Conservation (phyloP, 1,140 invertebrate genomes). For the Phthorimaea operculella region DNA sequence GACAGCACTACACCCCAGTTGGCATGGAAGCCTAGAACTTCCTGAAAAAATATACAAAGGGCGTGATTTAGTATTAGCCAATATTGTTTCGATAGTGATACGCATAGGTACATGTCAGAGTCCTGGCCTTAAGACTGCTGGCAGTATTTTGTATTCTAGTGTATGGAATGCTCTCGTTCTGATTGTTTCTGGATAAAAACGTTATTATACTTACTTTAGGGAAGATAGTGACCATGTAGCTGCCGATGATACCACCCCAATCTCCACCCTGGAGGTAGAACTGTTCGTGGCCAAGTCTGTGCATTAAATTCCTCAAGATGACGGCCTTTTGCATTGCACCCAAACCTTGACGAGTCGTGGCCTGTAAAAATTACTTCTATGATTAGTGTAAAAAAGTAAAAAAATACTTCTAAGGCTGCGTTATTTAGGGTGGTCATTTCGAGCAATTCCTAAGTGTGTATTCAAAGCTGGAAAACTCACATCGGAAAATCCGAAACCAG, state of each 20-base stretch:
- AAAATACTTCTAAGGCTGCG: too few relatives aligned
- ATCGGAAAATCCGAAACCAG: constrained; percentile 88
- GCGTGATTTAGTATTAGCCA: too few relatives aligned
- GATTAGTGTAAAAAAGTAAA: too few relatives aligned
- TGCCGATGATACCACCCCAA: constrained; percentile 76
- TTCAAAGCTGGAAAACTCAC: constrained; percentile 37
- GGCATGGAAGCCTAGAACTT: constrained; percentile 68
- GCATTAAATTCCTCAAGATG: constrained; percentile 87
- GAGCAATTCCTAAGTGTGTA: background rate
- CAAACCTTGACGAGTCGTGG: constrained; percentile 71
- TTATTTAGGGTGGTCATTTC: background rate
- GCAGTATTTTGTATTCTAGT: too few relatives aligned
- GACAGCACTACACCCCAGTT: constrained; percentile 20
- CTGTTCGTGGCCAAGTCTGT: constrained; percentile 77
- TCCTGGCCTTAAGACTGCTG: too few relatives aligned
- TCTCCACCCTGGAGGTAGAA: constrained; percentile 91
- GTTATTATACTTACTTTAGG: constrained; percentile 70
- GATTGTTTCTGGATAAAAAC: too few relatives aligned
- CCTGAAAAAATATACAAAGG: constrained; percentile 25
- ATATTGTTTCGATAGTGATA: too few relatives aligned
- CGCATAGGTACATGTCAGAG: too few relatives aligned
- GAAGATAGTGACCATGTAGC: constrained; percentile 73
- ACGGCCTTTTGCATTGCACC: constrained; percentile 75
- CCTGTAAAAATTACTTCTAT: constrained; percentile 33
- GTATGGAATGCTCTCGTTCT: too few relatives aligned